Conservation (phyloP, 2,888 invertebrate species). For the Cetonia aurata region DNA sequence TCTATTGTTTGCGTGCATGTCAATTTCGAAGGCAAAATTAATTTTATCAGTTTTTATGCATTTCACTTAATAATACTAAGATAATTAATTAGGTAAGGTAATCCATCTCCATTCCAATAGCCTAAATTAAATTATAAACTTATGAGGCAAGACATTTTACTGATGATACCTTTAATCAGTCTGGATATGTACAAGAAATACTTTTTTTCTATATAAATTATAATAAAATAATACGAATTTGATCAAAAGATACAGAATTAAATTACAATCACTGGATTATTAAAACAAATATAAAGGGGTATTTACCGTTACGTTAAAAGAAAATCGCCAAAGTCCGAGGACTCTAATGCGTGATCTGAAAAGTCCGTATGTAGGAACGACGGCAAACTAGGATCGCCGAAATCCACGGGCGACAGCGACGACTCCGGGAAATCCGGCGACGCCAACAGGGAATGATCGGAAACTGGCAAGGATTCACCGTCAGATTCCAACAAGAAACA, state of each 20-base stretch:
- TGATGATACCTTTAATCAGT: constrained; percentile 46
- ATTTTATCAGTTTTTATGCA: too few species aligned
- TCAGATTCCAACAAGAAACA: constrained; percentile 71
- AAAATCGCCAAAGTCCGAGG: constrained; percentile 64
- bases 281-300: constrained; percentile 16
- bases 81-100: constrained; percentile 4
- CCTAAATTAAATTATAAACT: constrained; percentile 29
- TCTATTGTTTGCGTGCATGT: too few species aligned
- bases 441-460: constrained; percentile 70
- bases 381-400: constrained; percentile 62
- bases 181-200: constrained; percentile 48
- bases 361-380: constrained; percentile 63
- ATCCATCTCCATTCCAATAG: constrained; percentile 17
- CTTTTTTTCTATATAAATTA: constrained; percentile 43
- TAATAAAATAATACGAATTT: constrained; percentile 20
- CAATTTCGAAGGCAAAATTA: too few species aligned
- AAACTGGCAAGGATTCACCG: constrained; percentile 70
- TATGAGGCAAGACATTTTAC: constrained; percentile 50
- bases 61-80: too few species aligned
- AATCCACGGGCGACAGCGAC: constrained; percentile 72
- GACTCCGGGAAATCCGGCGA: constrained; percentile 68
- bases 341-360: constrained; percentile 61
- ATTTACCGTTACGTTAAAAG: constrained; percentile 60
- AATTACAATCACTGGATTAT: constrained; percentile 17
- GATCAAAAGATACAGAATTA: background rate